Evolutionary conservation across 2,888 invertebrate genomes (phyloP), one percentile per base, ranked within the genome.

Genomic region (Eupithecia pulchellata): DNA sequence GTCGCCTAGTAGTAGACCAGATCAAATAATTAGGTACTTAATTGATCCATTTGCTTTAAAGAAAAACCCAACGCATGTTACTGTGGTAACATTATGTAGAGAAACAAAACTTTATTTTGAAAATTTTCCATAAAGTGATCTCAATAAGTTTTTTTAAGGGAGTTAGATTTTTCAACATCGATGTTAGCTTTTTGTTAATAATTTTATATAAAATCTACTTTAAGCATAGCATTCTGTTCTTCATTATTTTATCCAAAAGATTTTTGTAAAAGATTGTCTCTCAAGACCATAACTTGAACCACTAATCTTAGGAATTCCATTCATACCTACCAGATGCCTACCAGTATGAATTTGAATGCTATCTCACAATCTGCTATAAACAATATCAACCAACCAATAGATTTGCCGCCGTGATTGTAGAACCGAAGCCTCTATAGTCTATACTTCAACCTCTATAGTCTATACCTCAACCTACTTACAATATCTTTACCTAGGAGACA

Each of bases 321-420:
- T 42, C 34, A 67, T 66, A 61, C 81, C 77, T 63, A 77, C 78
- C 80, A 78, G 74, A 79, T n/a, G n/a, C n/a, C n/a, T n/a, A n/a
- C n/a, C n/a, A n/a, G n/a, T n/a, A n/a, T n/a, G n/a, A 82, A 86
- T 82, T 84, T 82, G 74, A 79, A 81, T 81, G 81, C 79, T 82
- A 84, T 86, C 86, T 63, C 64, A 65, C 66, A 81, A 86, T 85
- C 82, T 75, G 79, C 75, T 68, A 82, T 82, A 84, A 85, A 86
- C 84, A 84, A 84, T 81, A 75, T 73, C 52, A 52, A 25, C 52
- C 52, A 13, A 52, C 52, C 58, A 75, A 75, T 78, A 75, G 81
- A 79, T 83, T 82, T 78, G 81, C 81, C 64, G 61, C 66, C 69
- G 73, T 77, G 79, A 77, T 78, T 76, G 6, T 9, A 20, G 25